A percentile compares a stretch with the other conserved stretches of the same genome.
phyloP scores from a whole-genome alignment of 2,797 vertebrate genomes.

The Channallabes apus region DNA sequence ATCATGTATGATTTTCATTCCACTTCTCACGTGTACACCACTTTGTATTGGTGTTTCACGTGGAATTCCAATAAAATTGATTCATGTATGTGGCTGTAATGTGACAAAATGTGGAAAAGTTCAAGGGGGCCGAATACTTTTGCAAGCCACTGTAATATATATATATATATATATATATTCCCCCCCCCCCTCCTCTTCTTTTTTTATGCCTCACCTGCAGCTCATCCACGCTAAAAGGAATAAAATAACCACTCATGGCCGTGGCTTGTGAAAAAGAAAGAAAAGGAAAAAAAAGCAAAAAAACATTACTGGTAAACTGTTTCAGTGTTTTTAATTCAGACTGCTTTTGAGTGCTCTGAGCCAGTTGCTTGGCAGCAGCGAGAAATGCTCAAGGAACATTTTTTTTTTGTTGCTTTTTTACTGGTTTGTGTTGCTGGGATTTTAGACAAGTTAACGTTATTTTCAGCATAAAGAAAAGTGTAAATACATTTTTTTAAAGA shows the following conservation, averaged over 20 bases:
- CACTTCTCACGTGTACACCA: too few species aligned
- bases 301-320: slow-evolving; percentile 1
- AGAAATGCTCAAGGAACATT: background rate
- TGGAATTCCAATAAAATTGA: too few species aligned
- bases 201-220: slow-evolving; percentile 8
- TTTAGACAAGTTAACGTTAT: background rate
- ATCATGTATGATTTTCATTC: too few species aligned
- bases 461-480: background rate
- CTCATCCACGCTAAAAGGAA: background rate
- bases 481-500: background rate
- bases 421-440: background rate
- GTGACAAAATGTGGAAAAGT: too few species aligned
- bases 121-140: too few species aligned
- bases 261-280: background rate
- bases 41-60: too few species aligned
- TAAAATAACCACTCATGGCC: slow-evolving; percentile 1
- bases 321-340: background rate
- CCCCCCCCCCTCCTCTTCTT: background rate
- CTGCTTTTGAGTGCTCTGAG: background rate
- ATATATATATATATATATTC: too few species aligned
- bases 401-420: background rate
- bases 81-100: too few species aligned
- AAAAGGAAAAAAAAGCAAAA: background rate
- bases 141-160: too few species aligned
- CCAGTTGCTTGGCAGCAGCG: slow-evolving; percentile 17